A percentile compares a stretch with the other conserved stretches of the same genome.
phyloP scores from a whole-genome alignment of 2,888 invertebrate species.

The Mesoligia furuncula region DNA sequence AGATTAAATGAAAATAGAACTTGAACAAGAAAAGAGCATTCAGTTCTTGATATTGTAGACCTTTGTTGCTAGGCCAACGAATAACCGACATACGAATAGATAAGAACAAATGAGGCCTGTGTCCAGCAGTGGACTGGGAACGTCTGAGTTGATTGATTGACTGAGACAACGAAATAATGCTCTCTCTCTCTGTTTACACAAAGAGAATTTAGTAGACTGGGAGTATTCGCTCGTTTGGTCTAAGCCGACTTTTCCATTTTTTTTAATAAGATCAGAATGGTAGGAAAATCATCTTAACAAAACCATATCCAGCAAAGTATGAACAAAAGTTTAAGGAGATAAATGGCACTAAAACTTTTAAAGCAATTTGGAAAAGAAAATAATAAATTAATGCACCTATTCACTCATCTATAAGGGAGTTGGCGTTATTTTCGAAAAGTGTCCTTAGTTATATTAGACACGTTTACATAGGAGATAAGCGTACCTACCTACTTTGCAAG shows the following conservation, averaged over 20 bases:
- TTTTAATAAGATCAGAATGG: neutral
- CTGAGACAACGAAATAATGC: neutral
- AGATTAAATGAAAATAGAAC: neutral
- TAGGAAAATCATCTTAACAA: neutral
- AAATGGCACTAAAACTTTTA: too few species aligned
- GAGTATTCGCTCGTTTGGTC: neutral
- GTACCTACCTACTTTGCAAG: neutral
- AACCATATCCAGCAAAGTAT: neutral
- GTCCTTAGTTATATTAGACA: neutral
- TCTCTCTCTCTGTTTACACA: neutral
- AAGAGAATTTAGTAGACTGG: neutral
- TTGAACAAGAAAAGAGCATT: neutral
- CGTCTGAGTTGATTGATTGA: neutral
- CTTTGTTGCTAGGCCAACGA: neutral
- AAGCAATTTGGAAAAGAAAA: too few species aligned
- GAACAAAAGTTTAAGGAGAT: too few species aligned
- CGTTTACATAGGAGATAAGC: conserved; percentile 1
- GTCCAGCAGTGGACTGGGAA: neutral
- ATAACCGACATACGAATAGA: neutral
- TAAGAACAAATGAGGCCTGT: neutral
- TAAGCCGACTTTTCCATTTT: neutral
- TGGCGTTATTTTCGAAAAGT: conserved; percentile 16
- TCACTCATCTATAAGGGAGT: neutral
- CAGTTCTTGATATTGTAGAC: neutral
- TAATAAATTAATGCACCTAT: neutral